Percentiles rank a stretch among this genome's conserved stretches.
Conservation (phyloP, 1,140 invertebrate species). For the Brachionus plicatilis region DNA sequence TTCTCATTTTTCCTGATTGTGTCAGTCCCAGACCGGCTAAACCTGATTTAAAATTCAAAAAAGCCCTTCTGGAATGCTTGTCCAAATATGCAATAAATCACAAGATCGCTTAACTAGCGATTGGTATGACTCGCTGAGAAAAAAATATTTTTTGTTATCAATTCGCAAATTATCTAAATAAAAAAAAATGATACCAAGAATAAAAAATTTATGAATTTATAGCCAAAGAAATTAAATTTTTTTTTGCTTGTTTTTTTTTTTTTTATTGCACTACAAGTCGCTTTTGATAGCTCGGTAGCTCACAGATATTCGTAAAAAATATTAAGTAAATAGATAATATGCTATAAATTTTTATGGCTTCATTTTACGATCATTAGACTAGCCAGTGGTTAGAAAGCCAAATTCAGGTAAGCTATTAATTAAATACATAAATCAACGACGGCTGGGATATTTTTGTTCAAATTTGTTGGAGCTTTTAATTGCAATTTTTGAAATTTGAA, state of each 20-base stretch:
- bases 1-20: not conserved
- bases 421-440: not conserved
- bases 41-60: not conserved
- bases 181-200: not conserved
- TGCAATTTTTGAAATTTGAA: not conserved
- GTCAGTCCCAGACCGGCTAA: not conserved
- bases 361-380: not conserved
- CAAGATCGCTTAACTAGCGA: not conserved
- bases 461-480: not conserved
- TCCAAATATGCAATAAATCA: not conserved
- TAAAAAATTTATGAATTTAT: not conserved
- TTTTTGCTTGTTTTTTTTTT: not conserved
- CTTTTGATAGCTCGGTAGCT: not conserved
- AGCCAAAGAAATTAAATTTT: not conserved
- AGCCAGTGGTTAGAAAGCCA: not conserved
- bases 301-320: not conserved
- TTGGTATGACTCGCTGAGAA: not conserved
- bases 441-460: not conserved
- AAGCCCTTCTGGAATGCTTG: not conserved
- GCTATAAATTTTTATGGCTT: not conserved
- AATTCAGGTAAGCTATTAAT: not conserved
- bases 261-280: not conserved
- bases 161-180: not conserved
- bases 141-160: not conserved
- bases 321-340: not conserved